These are phyloP conservation scores for Heloderma charlesbogerti DNA, from an alignment of 2,113 vertebrate species.

Conservation along the genomic window DNA sequence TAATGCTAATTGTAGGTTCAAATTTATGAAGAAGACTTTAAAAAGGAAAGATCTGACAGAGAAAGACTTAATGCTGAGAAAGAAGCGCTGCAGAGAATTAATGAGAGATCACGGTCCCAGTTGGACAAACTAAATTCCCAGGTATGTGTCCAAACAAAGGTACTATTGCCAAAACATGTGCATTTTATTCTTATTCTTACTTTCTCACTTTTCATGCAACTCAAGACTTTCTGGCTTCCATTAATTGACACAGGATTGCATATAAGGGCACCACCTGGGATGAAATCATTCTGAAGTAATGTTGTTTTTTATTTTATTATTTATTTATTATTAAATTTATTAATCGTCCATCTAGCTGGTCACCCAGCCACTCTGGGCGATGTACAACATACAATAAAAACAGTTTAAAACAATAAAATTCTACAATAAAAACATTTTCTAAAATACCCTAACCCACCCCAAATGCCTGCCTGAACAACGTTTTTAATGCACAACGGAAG, in stretches of 20 bases:
- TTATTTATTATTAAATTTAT: too few relatives aligned
- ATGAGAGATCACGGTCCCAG: slow-evolving; percentile 66
- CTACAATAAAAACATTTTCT: too few relatives aligned
- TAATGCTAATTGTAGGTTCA: slow-evolving; percentile 67
- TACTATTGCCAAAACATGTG: slow-evolving; percentile 36
- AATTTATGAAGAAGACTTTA: slow-evolving; percentile 83
- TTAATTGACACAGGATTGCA: slow-evolving; percentile 65
- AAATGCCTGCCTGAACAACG: too few relatives aligned
- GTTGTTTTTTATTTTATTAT: too few relatives aligned
- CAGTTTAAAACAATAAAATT: too few relatives aligned
- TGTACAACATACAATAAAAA: too few relatives aligned
- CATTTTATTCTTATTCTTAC: slow-evolving; percentile 65
- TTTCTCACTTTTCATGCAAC: slow-evolving; percentile 58
- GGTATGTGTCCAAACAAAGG: slow-evolving; percentile 68
- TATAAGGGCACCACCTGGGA: slow-evolving; percentile 66
- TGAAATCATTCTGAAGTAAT: slow-evolving; percentile 74
- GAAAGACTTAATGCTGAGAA: slow-evolving; percentile 80
- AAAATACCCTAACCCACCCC: too few relatives aligned
- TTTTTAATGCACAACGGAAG: too few relatives aligned
- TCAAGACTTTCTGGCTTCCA: slow-evolving; percentile 60
- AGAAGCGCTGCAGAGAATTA: slow-evolving; percentile 71
- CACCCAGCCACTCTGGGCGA: too few relatives aligned
- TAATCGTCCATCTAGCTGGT: too few relatives aligned
- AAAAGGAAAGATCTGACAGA: slow-evolving; percentile 77
- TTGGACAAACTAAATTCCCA: slow-evolving; percentile 69